Base-by-base conservation (phyloP, 2,888 invertebrate genomes). In the Galerucella nymphaeae region DNA sequence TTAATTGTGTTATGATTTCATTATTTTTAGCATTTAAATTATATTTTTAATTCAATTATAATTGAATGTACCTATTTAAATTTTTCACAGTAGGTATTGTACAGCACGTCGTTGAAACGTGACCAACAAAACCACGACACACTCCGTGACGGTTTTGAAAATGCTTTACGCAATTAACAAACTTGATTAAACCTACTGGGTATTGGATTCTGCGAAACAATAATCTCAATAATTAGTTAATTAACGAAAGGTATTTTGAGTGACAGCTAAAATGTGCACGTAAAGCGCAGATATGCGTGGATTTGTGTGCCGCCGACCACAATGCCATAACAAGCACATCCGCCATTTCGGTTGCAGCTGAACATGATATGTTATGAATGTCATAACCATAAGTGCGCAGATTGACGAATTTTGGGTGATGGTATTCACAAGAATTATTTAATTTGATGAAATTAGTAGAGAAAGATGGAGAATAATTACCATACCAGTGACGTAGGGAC, bases 141-240 rank as follows among this genome's bases (percentile, higher is more conserved):
- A 18, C 9, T 53, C 18, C 53, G 11, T 16, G 6, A 53, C 16
- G 18, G 53, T 53, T 53, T 18, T 53, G 45, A 53, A 53, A 53
- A 53, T 53, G 53, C 11, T 53, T 53, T 53, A 53, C 16, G 53
- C 16, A 53, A 48, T 48, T n/a, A 48, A 48, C 14, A 48, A 48
- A 59, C n/a, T 59, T 59, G 30, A 59, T 59, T n/a, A 38, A 41
- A 38, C 38, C n/a, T 42, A 18, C 61, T 16, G 57, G 45, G 14
- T 66, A 62, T 57, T 69, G 71, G 71, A 58, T 18, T 62, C 42
- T 67, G 64, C 73, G 67, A 76, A 75, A 79, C 80, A 79, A 79
- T 80, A 79, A 82, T 81, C 80, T 80, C 81, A 79, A 82, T 82
- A 81, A 82, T 82, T 80, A 81, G 81, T 81, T 82, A 82, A 82